Conservation (phyloP, 1,140 invertebrate genomes). For the Globodera rostochiensis region DNA sequence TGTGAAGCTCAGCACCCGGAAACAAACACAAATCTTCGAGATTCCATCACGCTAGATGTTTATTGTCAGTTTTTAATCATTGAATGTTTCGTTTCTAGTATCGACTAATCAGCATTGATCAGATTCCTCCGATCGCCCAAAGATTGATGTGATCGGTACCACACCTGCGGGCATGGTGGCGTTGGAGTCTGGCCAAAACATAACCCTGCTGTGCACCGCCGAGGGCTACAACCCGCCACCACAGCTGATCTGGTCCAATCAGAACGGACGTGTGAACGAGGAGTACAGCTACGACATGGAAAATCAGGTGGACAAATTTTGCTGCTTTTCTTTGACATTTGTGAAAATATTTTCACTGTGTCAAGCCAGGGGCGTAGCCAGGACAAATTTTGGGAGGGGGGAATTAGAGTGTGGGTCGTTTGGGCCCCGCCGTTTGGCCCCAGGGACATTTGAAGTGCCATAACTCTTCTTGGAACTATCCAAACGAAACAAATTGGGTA, state of each 20-base stretch:
- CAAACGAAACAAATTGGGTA: too few relatives aligned
- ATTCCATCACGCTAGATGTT: constrained; percentile 44
- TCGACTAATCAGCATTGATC: not conserved
- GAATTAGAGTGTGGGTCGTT: too few relatives aligned
- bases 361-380: too few relatives aligned
- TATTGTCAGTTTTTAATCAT: constrained; percentile 19
- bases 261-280: constrained; percentile 9
- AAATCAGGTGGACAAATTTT: constrained; percentile 20
- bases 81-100: not conserved
- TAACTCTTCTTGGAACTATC: too few relatives aligned
- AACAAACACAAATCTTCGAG: constrained; percentile 42
- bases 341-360: not conserved
- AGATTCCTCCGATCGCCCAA: constrained; percentile 77
- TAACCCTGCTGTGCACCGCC: constrained; percentile 85
- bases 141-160: constrained; percentile 86
- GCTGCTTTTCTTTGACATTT: not conserved
- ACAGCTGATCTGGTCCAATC: constrained; percentile 68
- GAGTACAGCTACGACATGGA: constrained; percentile 6
- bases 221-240: constrained; percentile 91
- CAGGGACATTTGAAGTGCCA: too few relatives aligned
- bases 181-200: constrained; percentile 80
- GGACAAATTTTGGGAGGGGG: too few relatives aligned
- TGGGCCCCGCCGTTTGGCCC: too few relatives aligned
- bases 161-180: constrained; percentile 66
- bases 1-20: constrained; percentile 49